Evolutionary conservation across 2,888 invertebrate genomes (phyloP), one percentile per base, ranked within the genome.

Genomic region (Eupithecia subumbrata): DNA sequence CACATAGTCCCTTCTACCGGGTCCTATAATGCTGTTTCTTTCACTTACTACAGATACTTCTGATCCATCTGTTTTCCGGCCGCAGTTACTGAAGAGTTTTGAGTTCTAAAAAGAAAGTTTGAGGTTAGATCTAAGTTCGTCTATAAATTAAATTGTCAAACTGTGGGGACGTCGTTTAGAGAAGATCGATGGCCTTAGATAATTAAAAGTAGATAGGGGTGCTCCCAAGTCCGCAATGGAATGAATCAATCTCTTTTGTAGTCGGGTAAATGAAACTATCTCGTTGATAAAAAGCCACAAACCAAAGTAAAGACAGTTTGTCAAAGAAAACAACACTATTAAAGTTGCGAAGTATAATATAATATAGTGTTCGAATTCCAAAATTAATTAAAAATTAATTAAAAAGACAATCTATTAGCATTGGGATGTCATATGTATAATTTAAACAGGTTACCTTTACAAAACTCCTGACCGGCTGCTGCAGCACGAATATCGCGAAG

Each of bases 401-500:
- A n/a, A n/a, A n/a, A 8, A n/a, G 16, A 18, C 48, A 14, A 48
- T 18, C 43, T 43, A 12, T 43, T 34, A 37, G 37, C 37, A 37
- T 37, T 30, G 30, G 30, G 30, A n/a, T 5, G 2, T 4, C 5
- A 16, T 45, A 18, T 45, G 0, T 5, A 45, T 5, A 16, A 16
- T 45, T 45, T 16, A 45, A 18, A 45, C 1, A 45, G 5, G 16
- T 45, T 14, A 45, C 93, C 91, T 90, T 92, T 80, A 94, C 90
- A 82, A 88, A 85, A 71, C 91, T 89, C 18, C 95, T 87, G 73
- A 94, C 91, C 69, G 94, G 93, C 79, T 94, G 91, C 80, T 93
- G 94, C 77, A 95, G 77, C 18, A 97, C 96, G 82, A 96, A 97
- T 75, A 97, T 95, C 52, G 95, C 94, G 85, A 97, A 96, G 56